Conservation (phyloP, 1,140 invertebrate species). For the Drosophila subpulchrella region DNA sequence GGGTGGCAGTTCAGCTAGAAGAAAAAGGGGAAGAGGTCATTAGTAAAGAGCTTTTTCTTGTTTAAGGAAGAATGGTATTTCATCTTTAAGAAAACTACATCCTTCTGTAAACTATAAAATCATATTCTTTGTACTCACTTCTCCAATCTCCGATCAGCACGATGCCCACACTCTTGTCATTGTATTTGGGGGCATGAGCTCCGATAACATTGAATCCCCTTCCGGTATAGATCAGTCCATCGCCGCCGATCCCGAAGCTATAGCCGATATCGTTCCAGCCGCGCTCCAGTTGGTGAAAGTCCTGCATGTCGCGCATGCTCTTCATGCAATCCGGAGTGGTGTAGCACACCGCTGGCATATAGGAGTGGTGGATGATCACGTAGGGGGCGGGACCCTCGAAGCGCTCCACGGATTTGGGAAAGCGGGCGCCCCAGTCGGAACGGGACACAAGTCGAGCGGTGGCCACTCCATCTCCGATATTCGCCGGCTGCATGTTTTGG, state of each 20-base stretch:
- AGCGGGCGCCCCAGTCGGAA: constrained; percentile 87
- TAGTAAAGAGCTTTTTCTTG: neutral
- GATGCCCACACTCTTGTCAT: constrained; percentile 90
- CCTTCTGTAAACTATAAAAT: neutral
- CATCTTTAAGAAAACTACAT: neutral
- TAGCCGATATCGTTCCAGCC: constrained; percentile 91
- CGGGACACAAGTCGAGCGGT: constrained; percentile 85
- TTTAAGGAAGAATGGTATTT: no score
- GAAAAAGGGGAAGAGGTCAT: neutral
- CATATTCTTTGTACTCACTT: constrained; percentile 81
- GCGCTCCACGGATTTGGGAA: constrained; percentile 84
- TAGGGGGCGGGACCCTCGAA: constrained; percentile 88
- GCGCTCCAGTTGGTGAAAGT: constrained; percentile 86
- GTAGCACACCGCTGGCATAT: constrained; percentile 87
- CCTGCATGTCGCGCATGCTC: constrained; percentile 87
- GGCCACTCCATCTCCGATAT: constrained; percentile 9
- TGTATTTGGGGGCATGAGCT: constrained; percentile 89
- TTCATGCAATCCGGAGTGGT: constrained; percentile 85
- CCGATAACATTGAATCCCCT: constrained; percentile 90
- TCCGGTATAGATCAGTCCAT: constrained; percentile 91
- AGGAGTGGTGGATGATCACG: constrained; percentile 92
- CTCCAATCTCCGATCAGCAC: constrained; percentile 89
- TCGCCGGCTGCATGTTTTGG: constrained; percentile 65
- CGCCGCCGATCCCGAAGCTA: constrained; percentile 92
- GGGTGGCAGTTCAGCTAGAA: constrained; percentile 86